phyloP scores from a whole-genome alignment of 2,113 vertebrate species.

The Collichthys lucidus region DNA sequence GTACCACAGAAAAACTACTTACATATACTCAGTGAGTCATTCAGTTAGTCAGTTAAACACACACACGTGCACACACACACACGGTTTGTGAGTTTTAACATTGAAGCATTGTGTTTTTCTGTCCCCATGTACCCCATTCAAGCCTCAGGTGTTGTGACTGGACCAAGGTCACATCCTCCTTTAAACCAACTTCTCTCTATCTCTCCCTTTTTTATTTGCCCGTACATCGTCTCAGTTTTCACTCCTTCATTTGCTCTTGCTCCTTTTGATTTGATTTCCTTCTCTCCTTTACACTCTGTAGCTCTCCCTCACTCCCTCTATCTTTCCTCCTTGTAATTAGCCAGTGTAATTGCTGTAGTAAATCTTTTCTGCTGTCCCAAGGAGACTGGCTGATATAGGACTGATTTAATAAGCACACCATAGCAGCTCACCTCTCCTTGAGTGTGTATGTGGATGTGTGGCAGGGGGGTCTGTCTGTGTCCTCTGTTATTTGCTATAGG shows the following conservation, averaged over 20 bases:
- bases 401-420: conserved; percentile 86
- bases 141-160: conserved; percentile 46
- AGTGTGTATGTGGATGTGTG: conserved; percentile 39
- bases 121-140: conserved; percentile 29
- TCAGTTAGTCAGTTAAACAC: conserved; percentile 20
- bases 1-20: conserved; percentile 47
- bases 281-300: conserved; percentile 62
- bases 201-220: conserved; percentile 56
- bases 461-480: conserved; percentile 45
- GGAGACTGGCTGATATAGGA: conserved; percentile 83
- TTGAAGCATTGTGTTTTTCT: conserved; percentile 32
- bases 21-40: conserved; percentile 51
- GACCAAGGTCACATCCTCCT: conserved; percentile 75
- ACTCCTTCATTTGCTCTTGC: conserved; percentile 71
- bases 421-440: conserved; percentile 70
- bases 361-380: conserved; percentile 85
- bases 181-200: conserved; percentile 57
- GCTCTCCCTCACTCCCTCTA: conserved; percentile 64
- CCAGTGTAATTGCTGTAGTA: conserved; percentile 86
- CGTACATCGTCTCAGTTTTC: conserved; percentile 55
- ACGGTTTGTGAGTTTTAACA: conserved; percentile 48
- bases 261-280: conserved; percentile 74
- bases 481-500: conserved; percentile 78
- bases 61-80: conserved; percentile 12
- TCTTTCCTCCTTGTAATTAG: conserved; percentile 83